phyloP scores from a whole-genome alignment of 1,140 invertebrate species.

The Temnothorax longispinosus region DNA sequence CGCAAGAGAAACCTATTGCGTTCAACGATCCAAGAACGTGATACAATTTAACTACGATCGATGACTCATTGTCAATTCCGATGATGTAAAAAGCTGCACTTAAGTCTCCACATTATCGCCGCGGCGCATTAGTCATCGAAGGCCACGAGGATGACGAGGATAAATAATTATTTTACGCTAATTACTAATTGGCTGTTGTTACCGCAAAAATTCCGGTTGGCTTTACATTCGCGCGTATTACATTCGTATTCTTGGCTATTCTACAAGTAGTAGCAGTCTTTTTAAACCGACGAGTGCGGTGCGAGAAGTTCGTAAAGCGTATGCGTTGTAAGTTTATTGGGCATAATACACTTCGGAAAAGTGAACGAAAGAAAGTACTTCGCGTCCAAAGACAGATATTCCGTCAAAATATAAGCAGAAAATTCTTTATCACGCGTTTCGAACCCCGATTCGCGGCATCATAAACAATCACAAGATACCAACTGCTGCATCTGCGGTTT shows the following conservation, averaged over 20 bases:
- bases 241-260: background rate
- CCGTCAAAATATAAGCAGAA: background rate
- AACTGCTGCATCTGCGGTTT: slow-evolving; percentile 8
- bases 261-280: background rate
- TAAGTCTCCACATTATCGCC: background rate
- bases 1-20: background rate
- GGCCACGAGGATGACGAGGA: background rate
- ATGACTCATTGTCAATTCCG: slow-evolving; percentile 22
- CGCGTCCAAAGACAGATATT: background rate
- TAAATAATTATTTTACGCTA: slow-evolving; percentile 38
- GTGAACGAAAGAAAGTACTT: background rate
- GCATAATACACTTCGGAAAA: background rate
- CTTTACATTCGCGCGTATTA: background rate
- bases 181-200: slow-evolving; percentile 15
- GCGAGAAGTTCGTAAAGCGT: background rate
- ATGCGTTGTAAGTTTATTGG: background rate
- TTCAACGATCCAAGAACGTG: background rate
- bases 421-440: slow-evolving; percentile 2
- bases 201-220: background rate
- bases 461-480: slow-evolving; percentile 27
- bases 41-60: slow-evolving; percentile 33
- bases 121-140: slow-evolving; percentile 29
- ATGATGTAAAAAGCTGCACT: background rate
- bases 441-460: background rate
- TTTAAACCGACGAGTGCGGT: background rate